These are phyloP conservation scores for Nephrotoma guestfalica DNA, from an alignment of 2,888 invertebrate genomes.

Conservation along the genomic window DNA sequence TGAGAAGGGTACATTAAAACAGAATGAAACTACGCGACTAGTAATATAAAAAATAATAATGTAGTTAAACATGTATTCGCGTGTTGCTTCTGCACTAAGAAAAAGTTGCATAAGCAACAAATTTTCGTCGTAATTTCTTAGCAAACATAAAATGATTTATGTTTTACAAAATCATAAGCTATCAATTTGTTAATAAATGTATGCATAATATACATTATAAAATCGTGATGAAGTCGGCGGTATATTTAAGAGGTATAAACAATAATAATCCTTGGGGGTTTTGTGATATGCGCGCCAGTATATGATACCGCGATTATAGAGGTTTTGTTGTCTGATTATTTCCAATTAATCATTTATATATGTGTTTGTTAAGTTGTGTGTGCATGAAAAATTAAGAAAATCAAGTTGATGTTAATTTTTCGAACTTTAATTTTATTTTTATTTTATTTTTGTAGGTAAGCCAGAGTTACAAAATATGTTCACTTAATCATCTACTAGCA, in stretches of 20 bases:
- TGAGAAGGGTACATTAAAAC: no score
- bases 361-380: not conserved
- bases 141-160: not conserved
- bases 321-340: not conserved
- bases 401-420: not conserved
- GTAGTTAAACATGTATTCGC: not conserved
- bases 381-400: not conserved
- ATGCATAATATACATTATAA: not conserved
- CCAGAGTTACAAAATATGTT: not conserved
- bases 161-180: not conserved
- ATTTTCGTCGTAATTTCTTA: not conserved
- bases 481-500: not conserved
- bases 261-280: not conserved
- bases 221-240: not conserved
- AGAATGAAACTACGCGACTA: not conserved
- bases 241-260: not conserved
- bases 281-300: not conserved
- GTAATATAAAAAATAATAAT: not conserved
- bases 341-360: not conserved
- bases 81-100: not conserved
- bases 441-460: not conserved
- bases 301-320: not conserved
- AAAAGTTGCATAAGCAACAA: not conserved
- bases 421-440: not conserved
- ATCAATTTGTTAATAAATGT: not conserved